Percentiles rank a stretch among this genome's conserved stretches.
These are phyloP conservation scores for Falco peregrinus DNA, from an alignment of 2,797 vertebrate species.

Conservation along the genomic window DNA sequence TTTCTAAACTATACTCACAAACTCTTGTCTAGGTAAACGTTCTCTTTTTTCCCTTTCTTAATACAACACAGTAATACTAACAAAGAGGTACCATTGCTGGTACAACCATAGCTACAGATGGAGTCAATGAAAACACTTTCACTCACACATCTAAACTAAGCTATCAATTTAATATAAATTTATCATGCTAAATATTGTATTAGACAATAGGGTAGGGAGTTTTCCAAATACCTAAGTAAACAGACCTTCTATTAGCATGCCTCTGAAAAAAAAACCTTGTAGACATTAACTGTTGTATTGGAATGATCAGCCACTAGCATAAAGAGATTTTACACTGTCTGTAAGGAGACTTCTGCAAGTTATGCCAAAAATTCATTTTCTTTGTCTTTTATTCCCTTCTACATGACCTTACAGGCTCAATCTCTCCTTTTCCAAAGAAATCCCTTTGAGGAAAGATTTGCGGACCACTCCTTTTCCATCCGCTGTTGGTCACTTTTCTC, in stretches of 20 bases:
- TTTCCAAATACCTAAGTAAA: background rate
- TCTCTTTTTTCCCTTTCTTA: background rate
- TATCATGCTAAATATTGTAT: background rate
- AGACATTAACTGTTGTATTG: background rate
- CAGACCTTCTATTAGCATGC: background rate
- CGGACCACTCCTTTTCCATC: constrained; percentile 8
- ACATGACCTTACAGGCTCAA: background rate
- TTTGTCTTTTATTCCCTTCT: background rate
- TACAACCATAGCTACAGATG: background rate
- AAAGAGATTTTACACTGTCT: background rate
- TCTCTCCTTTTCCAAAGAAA: background rate
- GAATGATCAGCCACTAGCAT: background rate
- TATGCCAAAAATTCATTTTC: background rate
- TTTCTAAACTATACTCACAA: background rate
- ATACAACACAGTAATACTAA: background rate
- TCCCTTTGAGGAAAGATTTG: background rate
- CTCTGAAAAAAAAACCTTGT: background rate
- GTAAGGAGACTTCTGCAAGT: background rate
- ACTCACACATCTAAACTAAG: background rate
- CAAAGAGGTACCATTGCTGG: background rate
- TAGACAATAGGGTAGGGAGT: background rate
- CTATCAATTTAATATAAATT: background rate
- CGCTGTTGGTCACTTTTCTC: background rate
- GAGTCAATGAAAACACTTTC: background rate
- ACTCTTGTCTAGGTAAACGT: background rate